Base-by-base conservation (phyloP, 2,797 vertebrate genomes). In the Sardinella longiceps region DNA sequence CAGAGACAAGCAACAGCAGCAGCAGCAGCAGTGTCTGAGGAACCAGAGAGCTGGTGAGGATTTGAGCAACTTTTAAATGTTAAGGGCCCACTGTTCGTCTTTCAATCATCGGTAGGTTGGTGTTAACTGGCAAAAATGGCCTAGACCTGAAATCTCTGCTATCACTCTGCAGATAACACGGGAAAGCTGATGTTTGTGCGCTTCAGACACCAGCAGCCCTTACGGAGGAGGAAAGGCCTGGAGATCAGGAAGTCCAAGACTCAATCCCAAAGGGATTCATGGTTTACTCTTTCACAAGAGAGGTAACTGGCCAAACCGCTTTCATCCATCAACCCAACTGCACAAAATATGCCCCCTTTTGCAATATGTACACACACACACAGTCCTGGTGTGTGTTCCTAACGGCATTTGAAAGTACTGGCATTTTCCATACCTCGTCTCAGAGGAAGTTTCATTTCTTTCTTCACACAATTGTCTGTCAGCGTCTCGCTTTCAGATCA, bases 251-350 rank as follows among this genome's bases (percentile, higher is more conserved):
- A 89, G 30, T 3, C 85, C 50, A 93, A 90, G 87, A 80, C 89
- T 1, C 82, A 80, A 50, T 20, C 85, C 9, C 89, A 83, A 53
- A 91, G 91, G 84, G 95, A 96, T 2, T 87, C 92, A 80, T 96
- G 95, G 96, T 93, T 96, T 10, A 90, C 94, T 39, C 91, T 96
- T 58, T 92, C 94, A 51, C 94, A 93, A 50, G 95, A 96, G 85
- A 95, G 94, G 96, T 96, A 89, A 37, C 39, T 85, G 5, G 43
- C 18, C 20, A 39, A 23, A 39, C 12, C 2, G 14, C 30, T 28
- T 6, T 20, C 15, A 33, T 74, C 66, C 10, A 39, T 74, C 15
- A 66, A 1, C n/a, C 30, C 4, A 12, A 3, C 11, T 30, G 18
- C 18, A 23, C 28, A 30, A 12, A 30, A 74, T 20, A 37, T 74